Evolutionary conservation across 2,113 vertebrate genomes (phyloP).

Genomic region (Strigops habroptila): DNA sequence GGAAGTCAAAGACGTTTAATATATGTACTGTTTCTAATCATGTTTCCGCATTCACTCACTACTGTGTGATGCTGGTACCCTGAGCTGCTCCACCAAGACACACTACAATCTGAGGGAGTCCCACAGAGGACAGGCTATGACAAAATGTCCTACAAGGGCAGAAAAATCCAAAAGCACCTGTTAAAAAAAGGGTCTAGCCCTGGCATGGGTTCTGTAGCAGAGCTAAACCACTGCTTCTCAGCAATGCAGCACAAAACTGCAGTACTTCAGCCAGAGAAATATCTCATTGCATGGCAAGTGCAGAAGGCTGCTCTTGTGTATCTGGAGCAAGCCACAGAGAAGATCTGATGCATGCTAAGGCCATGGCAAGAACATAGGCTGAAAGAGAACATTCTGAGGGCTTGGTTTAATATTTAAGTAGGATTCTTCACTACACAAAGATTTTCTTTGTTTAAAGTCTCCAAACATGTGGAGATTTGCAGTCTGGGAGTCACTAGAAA

Average conservation of each 20-base stretch:
- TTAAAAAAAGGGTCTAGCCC: not conserved
- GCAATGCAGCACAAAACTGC: not conserved
- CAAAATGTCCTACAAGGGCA: not conserved
- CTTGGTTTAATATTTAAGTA: not conserved
- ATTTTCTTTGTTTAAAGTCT: not conserved
- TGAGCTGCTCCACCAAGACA: not conserved
- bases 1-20: not conserved
- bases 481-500: not conserved
- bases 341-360: not conserved
- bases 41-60: fast-evolving
- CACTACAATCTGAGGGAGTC: not conserved
- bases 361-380: fast-evolving
- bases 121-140: not conserved
- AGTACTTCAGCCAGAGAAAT: not conserved
- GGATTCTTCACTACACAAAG: not conserved
- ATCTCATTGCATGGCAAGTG: not conserved
- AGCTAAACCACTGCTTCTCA: not conserved
- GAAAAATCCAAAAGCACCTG: not conserved
- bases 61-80: not conserved
- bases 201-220: not conserved
- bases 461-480: not conserved
- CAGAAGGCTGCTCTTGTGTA: not conserved
- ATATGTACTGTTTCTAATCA: not conserved
- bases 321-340: not conserved
- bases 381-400: not conserved